phyloP scores from a whole-genome alignment of 2,888 invertebrate genomes.

The Reticulitermes lucifugus region DNA sequence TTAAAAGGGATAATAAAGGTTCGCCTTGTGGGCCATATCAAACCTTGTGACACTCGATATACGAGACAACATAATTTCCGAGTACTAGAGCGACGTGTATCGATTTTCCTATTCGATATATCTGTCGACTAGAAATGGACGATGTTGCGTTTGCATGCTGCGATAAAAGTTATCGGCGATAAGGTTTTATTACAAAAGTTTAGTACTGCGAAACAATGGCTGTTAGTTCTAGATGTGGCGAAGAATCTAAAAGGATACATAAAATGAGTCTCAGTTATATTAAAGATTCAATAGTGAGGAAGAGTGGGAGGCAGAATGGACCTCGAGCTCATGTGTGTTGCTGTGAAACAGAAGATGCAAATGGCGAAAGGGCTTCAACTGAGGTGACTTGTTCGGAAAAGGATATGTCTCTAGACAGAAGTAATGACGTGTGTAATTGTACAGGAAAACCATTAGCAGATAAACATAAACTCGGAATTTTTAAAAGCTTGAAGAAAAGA shows the following conservation, averaged over 20 bases:
- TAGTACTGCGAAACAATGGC: conserved; percentile 44
- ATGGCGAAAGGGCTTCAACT: conserved; percentile 48
- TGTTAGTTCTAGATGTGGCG: conserved; percentile 44
- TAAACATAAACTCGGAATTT: conserved; percentile 51
- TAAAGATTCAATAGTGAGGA: conserved; percentile 51
- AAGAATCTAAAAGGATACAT: conserved; percentile 50
- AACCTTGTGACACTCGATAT: too few species aligned
- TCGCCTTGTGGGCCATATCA: not conserved
- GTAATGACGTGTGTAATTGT: conserved; percentile 47
- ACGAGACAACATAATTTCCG: not conserved
- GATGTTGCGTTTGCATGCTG: not conserved
- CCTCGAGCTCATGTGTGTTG: conserved; percentile 49
- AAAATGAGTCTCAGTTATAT: conserved; percentile 53
- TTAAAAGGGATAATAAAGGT: not conserved
- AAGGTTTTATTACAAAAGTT: not conserved
- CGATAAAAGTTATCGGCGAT: not conserved
- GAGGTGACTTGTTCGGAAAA: conserved; percentile 23
- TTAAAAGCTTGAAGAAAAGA: conserved; percentile 52
- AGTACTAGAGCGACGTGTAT: not conserved
- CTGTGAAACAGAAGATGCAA: conserved; percentile 53
- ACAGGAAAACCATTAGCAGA: conserved; percentile 37
- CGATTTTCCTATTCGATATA: too few species aligned
- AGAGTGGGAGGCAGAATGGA: conserved; percentile 51
- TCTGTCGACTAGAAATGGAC: not conserved
- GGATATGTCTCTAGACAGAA: conserved; percentile 34